These are phyloP conservation scores for Teleogryllus occipitalis DNA, from an alignment of 1,140 invertebrate genomes.

Conservation along the genomic window DNA sequence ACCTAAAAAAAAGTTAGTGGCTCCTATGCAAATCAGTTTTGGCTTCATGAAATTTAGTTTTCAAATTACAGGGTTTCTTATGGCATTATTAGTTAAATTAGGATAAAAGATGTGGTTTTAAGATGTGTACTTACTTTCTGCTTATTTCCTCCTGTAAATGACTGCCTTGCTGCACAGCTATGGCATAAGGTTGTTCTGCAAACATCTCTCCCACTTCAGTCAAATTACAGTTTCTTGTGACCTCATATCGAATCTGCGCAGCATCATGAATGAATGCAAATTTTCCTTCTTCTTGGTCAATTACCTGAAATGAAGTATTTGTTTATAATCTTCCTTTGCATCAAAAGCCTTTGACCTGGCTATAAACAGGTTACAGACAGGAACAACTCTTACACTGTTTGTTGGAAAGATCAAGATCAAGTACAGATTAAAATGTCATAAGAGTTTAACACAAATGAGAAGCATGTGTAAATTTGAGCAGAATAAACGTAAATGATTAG, in stretches of 20 bases:
- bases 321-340: not conserved
- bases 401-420: not conserved
- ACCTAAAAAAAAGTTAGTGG: no score
- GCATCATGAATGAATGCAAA: conserved; percentile 87
- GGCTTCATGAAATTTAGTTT: no score
- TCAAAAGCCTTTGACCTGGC: not conserved
- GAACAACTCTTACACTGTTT: not conserved
- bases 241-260: conserved; percentile 72
- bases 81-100: no score
- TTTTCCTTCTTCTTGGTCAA: conserved; percentile 67
- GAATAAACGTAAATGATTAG: no score
- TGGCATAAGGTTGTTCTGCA: conserved; percentile 78
- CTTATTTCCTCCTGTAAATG: conserved; percentile 72
- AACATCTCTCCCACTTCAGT: conserved; percentile 82
- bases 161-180: conserved; percentile 80
- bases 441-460: no score
- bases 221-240: conserved; percentile 73
- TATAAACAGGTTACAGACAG: not conserved
- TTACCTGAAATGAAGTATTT: conserved; percentile 40
- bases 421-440: not conserved
- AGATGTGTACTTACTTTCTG: conserved; percentile 41
- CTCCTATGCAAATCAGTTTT: no score
- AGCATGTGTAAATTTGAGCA: no score
- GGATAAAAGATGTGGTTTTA: no score
- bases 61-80: no score